phyloP scores from a whole-genome alignment of 2,113 vertebrate genomes.

The Loxodonta africana region DNA sequence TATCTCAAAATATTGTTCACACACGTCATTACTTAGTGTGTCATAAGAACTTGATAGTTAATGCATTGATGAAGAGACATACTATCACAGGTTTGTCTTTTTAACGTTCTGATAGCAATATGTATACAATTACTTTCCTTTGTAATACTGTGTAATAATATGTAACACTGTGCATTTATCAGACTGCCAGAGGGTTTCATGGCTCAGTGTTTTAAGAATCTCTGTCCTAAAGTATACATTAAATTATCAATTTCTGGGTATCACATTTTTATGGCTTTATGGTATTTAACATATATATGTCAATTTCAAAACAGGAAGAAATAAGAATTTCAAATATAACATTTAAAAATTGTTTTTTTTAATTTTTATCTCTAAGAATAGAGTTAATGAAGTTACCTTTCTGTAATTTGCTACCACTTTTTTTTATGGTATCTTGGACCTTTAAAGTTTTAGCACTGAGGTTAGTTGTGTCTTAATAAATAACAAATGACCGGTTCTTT shows the following conservation, averaged over 20 bases:
- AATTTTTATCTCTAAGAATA: neutral
- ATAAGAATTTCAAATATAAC: constrained; percentile 38
- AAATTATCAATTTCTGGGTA: neutral
- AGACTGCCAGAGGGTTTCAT: neutral
- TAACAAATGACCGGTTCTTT: neutral
- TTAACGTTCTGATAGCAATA: constrained; percentile 39
- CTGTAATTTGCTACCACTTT: constrained; percentile 23
- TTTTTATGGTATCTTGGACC: neutral
- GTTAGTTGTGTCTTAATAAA: constrained; percentile 50
- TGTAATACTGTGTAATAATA: constrained; percentile 1
- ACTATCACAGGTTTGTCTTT: constrained; percentile 5
- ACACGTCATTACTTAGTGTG: neutral
- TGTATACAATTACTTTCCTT: constrained; percentile 27
- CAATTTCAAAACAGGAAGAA: constrained; percentile 20
- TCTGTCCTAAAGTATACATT: constrained; percentile 33
- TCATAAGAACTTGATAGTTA: constrained; percentile 41
- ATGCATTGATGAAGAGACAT: neutral
- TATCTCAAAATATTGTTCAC: constrained; percentile 31
- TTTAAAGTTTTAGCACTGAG: constrained; percentile 58
- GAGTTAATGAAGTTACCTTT: neutral
- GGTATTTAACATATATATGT: constrained; percentile 54
- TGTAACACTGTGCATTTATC: neutral
- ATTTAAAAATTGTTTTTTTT: neutral
- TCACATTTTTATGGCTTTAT: neutral
- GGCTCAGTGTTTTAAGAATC: constrained; percentile 5